A percentile compares a stretch with the other conserved stretches of the same genome.
Conservation (phyloP, 1,140 invertebrate species). For the Papilio machaon region DNA sequence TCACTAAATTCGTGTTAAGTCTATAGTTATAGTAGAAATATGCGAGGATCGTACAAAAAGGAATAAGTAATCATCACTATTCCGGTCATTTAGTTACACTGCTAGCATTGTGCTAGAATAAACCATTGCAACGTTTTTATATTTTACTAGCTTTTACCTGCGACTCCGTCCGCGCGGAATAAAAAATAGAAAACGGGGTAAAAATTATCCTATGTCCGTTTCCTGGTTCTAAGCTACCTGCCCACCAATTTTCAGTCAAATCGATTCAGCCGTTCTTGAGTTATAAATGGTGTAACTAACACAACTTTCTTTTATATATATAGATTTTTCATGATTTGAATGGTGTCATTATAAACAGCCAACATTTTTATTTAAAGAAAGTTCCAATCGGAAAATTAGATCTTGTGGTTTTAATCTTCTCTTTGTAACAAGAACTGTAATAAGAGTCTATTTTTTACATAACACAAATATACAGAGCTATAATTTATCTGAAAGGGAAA, state of each 20-base stretch:
- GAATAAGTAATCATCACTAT: neutral
- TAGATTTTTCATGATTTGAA: neutral
- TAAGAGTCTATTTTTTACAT: neutral
- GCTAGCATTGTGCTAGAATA: neutral
- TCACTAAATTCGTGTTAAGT: neutral
- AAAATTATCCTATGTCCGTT: too few species aligned
- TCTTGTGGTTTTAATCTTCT: neutral
- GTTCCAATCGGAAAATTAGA: neutral
- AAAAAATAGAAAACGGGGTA: too few species aligned
- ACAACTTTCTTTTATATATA: too few species aligned
- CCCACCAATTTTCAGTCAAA: too few species aligned
- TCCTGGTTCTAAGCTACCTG: too few species aligned
- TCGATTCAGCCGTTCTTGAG: too few species aligned
- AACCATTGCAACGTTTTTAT: slow-evolving; percentile 9
- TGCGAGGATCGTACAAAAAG: neutral
- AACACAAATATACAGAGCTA: neutral
- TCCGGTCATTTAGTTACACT: neutral
- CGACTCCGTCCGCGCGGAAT: too few species aligned
- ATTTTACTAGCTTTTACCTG: too few species aligned
- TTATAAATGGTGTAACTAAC: too few species aligned
- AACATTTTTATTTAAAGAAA: slow-evolving; percentile 3
- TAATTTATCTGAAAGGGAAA: neutral
- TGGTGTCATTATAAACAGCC: neutral
- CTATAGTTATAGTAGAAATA: neutral
- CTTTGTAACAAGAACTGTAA: neutral